Conservation (phyloP, 2,797 vertebrate genomes). For the Sardinella longiceps region DNA sequence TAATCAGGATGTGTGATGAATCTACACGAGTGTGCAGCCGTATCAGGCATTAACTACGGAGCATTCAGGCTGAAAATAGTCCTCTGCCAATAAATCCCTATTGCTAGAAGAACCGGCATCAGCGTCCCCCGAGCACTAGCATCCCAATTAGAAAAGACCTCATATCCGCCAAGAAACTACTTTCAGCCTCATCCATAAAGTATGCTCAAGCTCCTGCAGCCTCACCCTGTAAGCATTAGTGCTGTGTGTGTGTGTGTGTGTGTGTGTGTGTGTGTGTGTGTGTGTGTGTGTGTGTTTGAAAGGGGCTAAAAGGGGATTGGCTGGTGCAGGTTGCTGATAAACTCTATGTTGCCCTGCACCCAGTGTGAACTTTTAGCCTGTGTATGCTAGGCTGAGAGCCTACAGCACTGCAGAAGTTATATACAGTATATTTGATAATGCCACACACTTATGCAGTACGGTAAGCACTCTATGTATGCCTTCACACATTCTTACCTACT, state of each 20-base stretch:
- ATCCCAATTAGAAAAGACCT: constrained; percentile 48
- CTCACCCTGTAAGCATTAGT: neutral
- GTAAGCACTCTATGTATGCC: no score
- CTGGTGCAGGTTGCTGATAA: neutral
- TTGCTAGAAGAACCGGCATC: constrained; percentile 32
- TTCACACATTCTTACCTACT: no score
- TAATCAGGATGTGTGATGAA: constrained; percentile 42
- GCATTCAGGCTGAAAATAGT: constrained; percentile 47
- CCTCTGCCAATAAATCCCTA: constrained; percentile 39
- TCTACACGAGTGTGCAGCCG: constrained; percentile 38
- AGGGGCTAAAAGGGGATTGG: constrained; percentile 7
- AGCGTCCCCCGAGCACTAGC: constrained; percentile 34
- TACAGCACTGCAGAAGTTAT: neutral
- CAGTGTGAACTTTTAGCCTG: neutral
- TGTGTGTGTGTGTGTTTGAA: no score
- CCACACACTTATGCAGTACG: no score
- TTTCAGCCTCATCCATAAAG: constrained; percentile 29
- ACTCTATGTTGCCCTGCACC: neutral
- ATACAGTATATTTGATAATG: neutral
- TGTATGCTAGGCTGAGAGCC: neutral
- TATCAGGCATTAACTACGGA: constrained; percentile 31
- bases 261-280: no score
- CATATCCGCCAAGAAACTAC: constrained; percentile 31
- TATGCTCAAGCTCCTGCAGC: neutral
- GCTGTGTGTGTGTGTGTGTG: no score